Base-by-base conservation (phyloP, 2,888 invertebrate species). In the Zaprionus lineosus region DNA sequence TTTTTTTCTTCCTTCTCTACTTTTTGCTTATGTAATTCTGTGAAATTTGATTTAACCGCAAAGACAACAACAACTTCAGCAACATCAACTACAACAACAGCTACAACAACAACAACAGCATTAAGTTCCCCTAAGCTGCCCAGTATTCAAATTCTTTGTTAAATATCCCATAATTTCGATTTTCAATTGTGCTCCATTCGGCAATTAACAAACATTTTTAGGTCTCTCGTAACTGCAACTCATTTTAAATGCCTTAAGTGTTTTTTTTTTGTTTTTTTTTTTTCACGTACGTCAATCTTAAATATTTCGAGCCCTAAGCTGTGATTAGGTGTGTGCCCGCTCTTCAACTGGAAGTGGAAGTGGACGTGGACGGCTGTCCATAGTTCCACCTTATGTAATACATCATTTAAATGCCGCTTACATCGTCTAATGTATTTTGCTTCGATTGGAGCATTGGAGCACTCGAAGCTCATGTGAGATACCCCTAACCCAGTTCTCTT, bases 101-200 rank as follows among this genome's bases (percentile, higher is more conserved):
- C 33, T 43, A 53, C 57, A 33, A 18, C 44, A 74, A 55, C 48
- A 53, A 62, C 59, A 67, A 56, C 47, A 39, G n/a, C n/a, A n/a
- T n/a, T n/a, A 24, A 21, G 39, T 24, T 40, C 31, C 40, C 43
- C 40, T 15, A 57, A 68, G 33, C 26, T 40, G 9, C 16, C 28
- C 21, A 51, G 24, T 24, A 24, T 51, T 24, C 41, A 55, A 72
- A 79, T 70, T 83, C 68, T 68, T 74, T 74, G 50, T 68, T 68
- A 68, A 55, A 46, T 48, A 43, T 36, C 11, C 19, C 46, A 33
- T 46, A 40, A 72, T 53, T 66, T 50, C 43, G 68, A 67, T 66
- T 46, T 29, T 14, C 14, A 11, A 37, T 43, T 43, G 55, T 31
- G n/a, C n/a, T n/a, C n/a, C n/a, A n/a, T 46, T 19, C 50, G 14